Percentiles rank a stretch among this genome's conserved stretches.
Evolutionary conservation across 2,888 invertebrate species (phyloP).

Genomic region (Artemia sinica): DNA sequence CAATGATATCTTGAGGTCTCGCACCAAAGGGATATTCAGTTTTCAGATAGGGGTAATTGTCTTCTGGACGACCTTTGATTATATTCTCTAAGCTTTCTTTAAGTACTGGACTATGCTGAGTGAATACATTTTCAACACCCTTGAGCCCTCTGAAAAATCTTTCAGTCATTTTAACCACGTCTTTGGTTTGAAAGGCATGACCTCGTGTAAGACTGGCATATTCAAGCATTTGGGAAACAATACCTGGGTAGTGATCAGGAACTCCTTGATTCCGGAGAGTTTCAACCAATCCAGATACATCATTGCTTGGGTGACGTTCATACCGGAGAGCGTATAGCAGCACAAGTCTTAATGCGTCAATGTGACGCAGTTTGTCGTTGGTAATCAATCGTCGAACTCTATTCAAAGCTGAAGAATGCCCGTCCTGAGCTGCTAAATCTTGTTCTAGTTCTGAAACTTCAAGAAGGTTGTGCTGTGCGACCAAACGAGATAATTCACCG

Average conservation of each 20-base stretch:
- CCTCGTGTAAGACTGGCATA: conserved; percentile 55
- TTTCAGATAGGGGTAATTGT: conserved; percentile 64
- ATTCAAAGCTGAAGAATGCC: conserved; percentile 43
- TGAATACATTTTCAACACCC: conserved; percentile 97
- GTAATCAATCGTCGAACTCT: conserved; percentile 58
- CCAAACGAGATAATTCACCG: conserved; percentile 74
- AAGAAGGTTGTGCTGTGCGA: conserved; percentile 56
- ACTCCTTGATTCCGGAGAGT: conserved; percentile 52
- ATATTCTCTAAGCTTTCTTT: conserved; percentile 76
- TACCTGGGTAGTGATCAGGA: conserved; percentile 37
- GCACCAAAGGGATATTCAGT: conserved; percentile 24
- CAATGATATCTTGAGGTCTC: conserved; percentile 78
- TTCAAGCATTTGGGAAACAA: conserved; percentile 42
- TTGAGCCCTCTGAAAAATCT: conserved; percentile 69
- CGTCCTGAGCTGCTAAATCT: conserved; percentile 58
- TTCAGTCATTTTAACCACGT: conserved; percentile 76
- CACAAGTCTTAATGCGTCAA: conserved; percentile 71
- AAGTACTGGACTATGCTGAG: conserved; percentile 87
- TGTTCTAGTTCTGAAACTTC: conserved; percentile 87
- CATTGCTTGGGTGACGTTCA: conserved; percentile 71
- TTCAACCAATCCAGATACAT: conserved; percentile 54
- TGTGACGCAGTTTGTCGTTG: conserved; percentile 49
- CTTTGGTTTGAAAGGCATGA: conserved; percentile 39
- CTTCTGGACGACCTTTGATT: conserved; percentile 71
- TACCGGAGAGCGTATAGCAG: conserved; percentile 79